phyloP scores from a whole-genome alignment of 2,113 vertebrate genomes.

The Megaleporinus macrocephalus region DNA sequence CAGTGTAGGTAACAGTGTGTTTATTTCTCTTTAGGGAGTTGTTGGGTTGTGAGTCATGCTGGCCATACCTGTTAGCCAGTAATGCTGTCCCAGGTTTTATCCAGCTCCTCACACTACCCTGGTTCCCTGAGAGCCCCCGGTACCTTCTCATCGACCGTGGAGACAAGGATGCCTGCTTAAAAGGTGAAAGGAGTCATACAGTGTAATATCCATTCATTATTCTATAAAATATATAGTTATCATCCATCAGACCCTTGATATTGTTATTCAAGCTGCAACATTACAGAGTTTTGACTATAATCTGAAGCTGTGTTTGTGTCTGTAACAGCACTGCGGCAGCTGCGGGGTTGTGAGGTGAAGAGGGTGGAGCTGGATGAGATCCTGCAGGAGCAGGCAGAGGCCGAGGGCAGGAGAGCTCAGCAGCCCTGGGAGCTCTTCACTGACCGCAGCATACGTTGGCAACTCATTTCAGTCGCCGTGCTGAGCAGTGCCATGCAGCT shows the following conservation, averaged over 20 bases:
- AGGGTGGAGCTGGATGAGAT: conserved; percentile 84
- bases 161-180: conserved; percentile 83
- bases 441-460: conserved; percentile 79
- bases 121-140: conserved; percentile 90
- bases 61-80: conserved; percentile 89
- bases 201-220: background rate
- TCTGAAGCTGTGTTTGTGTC: background rate
- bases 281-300: background rate
- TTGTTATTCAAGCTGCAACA: background rate
- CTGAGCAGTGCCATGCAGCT: conserved; percentile 91
- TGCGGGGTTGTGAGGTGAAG: conserved; percentile 78
- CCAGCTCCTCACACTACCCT: conserved; percentile 85
- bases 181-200: conserved; percentile 70
- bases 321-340: conserved; percentile 77
- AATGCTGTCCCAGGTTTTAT: conserved; percentile 85
- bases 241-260: background rate
- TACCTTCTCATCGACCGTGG: conserved; percentile 89
- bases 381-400: conserved; percentile 80
- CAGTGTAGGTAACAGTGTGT: background rate
- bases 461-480: conserved; percentile 80
- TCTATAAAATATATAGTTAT: background rate
- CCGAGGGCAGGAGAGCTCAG: conserved; percentile 66
- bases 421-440: conserved; percentile 80
- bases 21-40: conserved; percentile 79
- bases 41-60: conserved; percentile 81